Evolutionary conservation across 2,888 invertebrate genomes (phyloP).

Genomic region (Lasioglossum pauxillum): DNA sequence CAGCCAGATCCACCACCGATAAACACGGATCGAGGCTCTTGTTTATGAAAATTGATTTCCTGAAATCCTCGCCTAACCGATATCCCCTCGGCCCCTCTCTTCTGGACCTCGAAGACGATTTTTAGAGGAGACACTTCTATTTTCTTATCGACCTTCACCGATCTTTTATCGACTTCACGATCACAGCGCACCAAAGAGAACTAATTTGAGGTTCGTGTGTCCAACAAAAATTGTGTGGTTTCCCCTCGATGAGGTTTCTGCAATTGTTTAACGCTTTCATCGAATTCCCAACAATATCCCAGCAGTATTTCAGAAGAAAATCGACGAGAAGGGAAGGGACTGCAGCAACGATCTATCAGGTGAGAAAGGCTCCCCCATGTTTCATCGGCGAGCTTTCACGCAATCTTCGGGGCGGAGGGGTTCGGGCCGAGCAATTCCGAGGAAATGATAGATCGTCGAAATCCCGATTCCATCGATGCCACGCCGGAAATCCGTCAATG

Average conservation of each 20-base stretch:
- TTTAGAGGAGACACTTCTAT: neutral
- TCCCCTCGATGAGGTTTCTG: neutral
- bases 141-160: neutral
- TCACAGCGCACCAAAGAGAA: neutral
- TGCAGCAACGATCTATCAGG: neutral
- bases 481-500: slow-evolving; percentile 77
- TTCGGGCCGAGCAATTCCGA: slow-evolving; percentile 30
- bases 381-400: slow-evolving; percentile 29
- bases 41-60: neutral
- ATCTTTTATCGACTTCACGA: too few species aligned
- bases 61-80: too few species aligned
- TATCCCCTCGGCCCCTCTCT: neutral
- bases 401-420: slow-evolving; percentile 37
- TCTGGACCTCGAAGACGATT: neutral
- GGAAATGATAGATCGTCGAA: slow-evolving; percentile 73
- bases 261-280: neutral
- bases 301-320: neutral
- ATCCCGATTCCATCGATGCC: slow-evolving; percentile 71
- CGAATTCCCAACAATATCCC: neutral
- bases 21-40: neutral
- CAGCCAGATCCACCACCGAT: slow-evolving; percentile 15
- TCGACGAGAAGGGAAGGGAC: neutral
- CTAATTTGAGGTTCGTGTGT: neutral
- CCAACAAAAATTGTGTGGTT: neutral
- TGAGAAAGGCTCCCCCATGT: neutral